Percentiles rank a stretch among this genome's conserved stretches.
These are phyloP conservation scores for Pipistrellus kuhlii DNA, from an alignment of 2,797 vertebrate genomes.

Conservation along the genomic window DNA sequence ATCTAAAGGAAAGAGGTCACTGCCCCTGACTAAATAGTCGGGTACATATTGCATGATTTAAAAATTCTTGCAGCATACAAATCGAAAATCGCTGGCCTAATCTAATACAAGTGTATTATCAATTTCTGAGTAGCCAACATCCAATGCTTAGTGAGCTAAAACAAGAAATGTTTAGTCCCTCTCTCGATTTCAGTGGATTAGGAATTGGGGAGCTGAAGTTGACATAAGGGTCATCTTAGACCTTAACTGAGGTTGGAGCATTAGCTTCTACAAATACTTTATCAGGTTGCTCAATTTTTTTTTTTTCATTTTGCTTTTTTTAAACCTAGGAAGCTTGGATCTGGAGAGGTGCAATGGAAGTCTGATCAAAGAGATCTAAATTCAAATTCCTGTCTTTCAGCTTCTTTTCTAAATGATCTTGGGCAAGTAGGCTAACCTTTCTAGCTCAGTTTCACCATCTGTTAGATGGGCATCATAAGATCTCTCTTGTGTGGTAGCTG, in stretches of 20 bases:
- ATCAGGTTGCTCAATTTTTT: not conserved
- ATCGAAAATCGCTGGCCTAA: not conserved
- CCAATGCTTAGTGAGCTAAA: not conserved
- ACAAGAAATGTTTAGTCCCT: not conserved
- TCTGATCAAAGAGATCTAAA: not conserved
- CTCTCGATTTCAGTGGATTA: not conserved
- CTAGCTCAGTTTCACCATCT: not conserved
- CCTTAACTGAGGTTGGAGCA: not conserved
- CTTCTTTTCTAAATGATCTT: not conserved
- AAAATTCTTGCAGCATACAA: not conserved
- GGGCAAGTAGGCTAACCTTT: not conserved
- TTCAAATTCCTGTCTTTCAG: not conserved
- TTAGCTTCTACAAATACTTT: not conserved
- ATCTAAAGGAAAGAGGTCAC: no score
- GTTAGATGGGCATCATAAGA: not conserved
- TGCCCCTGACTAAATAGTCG: no score
- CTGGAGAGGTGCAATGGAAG: not conserved
- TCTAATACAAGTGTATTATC: not conserved
- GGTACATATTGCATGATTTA: not conserved
- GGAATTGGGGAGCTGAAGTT: not conserved
- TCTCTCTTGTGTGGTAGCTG: not conserved
- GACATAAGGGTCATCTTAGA: not conserved
- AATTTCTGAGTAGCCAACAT: not conserved
- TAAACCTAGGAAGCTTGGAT: constrained; percentile 1
- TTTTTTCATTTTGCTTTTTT: not conserved